phyloP scores from a whole-genome alignment of 2,113 vertebrate genomes.

The Lathamus discolor region DNA sequence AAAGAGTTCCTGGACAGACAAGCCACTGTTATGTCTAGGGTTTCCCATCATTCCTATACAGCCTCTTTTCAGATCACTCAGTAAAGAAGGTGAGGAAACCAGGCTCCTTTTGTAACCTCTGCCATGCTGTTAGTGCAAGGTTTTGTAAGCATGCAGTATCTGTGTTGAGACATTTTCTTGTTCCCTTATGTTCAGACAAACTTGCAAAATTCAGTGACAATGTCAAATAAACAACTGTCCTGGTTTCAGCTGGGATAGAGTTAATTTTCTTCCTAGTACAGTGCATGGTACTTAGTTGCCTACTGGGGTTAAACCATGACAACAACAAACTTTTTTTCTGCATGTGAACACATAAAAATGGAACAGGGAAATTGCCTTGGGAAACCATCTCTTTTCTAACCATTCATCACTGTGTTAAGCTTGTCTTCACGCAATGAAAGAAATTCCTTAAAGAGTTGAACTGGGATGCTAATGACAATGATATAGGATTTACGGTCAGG shows the following conservation, averaged over 20 bases:
- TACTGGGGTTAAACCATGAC: background rate
- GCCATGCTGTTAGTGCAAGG: background rate
- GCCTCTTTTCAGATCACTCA: background rate
- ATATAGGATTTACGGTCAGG: conserved; percentile 11
- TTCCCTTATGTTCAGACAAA: background rate
- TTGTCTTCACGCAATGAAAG: background rate
- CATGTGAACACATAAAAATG: background rate
- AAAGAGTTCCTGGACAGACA: background rate
- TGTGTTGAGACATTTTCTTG: background rate
- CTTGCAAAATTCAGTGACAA: background rate
- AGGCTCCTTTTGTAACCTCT: background rate
- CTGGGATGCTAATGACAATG: background rate
- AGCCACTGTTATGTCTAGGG: background rate
- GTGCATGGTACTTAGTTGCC: background rate
- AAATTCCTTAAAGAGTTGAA: background rate
- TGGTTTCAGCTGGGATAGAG: background rate
- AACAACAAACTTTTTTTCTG: background rate
- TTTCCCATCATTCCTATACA: background rate
- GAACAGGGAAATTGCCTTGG: background rate
- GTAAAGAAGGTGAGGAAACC: background rate
- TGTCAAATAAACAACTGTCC: background rate
- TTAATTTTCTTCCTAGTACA: background rate
- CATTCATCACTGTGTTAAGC: background rate
- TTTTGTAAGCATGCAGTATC: background rate
- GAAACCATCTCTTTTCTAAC: background rate